A percentile compares a stretch with the other conserved stretches of the same genome.
phyloP scores from a whole-genome alignment of 2,113 vertebrate species.

The Azemiops feae region DNA sequence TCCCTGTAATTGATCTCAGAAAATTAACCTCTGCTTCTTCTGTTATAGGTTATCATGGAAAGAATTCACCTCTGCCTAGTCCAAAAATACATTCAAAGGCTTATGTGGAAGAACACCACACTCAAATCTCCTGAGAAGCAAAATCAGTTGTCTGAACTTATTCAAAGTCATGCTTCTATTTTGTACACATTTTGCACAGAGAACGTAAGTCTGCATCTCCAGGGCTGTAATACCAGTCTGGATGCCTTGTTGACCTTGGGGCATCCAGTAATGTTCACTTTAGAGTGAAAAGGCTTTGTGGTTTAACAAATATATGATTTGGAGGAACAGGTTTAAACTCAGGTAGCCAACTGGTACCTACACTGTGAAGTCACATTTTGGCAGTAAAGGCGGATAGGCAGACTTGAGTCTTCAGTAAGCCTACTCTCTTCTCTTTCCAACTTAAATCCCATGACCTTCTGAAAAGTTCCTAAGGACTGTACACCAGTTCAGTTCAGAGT shows the following conservation, averaged over 20 bases:
- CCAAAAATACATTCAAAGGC: slow-evolving; percentile 75
- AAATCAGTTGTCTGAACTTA: slow-evolving; percentile 66
- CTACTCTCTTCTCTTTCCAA: neutral
- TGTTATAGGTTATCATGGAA: slow-evolving; percentile 72
- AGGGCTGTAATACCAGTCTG: neutral
- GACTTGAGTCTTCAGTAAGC: neutral
- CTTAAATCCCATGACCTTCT: neutral
- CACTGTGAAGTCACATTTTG: neutral
- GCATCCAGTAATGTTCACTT: neutral
- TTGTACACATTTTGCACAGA: slow-evolving; percentile 74
- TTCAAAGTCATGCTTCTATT: slow-evolving; percentile 62
- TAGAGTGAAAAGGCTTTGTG: neutral
- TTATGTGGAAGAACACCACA: slow-evolving; percentile 75
- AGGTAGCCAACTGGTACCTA: neutral
- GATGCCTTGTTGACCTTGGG: neutral
- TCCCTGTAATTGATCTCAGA: neutral
- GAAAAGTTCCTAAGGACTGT: neutral
- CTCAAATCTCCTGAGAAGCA: slow-evolving; percentile 70
- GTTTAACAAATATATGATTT: neutral
- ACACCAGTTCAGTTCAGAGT: neutral
- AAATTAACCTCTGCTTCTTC: neutral
- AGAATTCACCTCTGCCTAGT: slow-evolving; percentile 66
- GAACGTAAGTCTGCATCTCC: slow-evolving; percentile 66
- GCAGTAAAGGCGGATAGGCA: neutral
- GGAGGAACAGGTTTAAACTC: neutral